Evolutionary conservation across 2,113 vertebrate species (phyloP).

Genomic region (Chloropsis cyanopogon): DNA sequence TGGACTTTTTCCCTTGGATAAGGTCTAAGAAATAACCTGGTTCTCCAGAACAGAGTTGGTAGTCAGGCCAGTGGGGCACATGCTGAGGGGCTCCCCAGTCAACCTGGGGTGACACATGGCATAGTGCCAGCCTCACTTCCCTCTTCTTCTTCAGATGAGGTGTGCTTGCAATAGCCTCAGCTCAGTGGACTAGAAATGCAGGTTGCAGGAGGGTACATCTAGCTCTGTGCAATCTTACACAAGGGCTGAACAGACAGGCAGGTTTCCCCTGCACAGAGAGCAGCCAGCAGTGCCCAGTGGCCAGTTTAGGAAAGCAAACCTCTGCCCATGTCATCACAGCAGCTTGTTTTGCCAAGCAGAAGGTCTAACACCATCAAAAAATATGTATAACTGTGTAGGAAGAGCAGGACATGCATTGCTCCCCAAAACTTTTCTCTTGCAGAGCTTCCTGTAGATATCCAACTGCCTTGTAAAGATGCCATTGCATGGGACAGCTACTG

Average conservation of each 20-base stretch:
- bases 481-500: background rate
- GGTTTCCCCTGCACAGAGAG: background rate
- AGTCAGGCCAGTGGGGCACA: background rate
- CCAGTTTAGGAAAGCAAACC: background rate
- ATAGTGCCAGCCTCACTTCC: background rate
- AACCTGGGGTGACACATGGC: rapidly evolving
- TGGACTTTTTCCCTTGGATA: background rate
- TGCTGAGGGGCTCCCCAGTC: background rate
- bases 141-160: background rate
- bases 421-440: background rate
- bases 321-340: background rate
- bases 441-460: background rate
- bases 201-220: background rate
- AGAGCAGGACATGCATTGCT: background rate
- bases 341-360: background rate
- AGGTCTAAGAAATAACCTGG: background rate
- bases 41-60: background rate
- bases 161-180: background rate
- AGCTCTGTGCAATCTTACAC: background rate
- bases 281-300: background rate
- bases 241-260: background rate
- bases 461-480: background rate
- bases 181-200: background rate
- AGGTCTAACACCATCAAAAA: background rate
- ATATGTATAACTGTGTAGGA: background rate